Base-by-base conservation (phyloP, 2,797 vertebrate genomes). In the Lacerta bilineata region DNA sequence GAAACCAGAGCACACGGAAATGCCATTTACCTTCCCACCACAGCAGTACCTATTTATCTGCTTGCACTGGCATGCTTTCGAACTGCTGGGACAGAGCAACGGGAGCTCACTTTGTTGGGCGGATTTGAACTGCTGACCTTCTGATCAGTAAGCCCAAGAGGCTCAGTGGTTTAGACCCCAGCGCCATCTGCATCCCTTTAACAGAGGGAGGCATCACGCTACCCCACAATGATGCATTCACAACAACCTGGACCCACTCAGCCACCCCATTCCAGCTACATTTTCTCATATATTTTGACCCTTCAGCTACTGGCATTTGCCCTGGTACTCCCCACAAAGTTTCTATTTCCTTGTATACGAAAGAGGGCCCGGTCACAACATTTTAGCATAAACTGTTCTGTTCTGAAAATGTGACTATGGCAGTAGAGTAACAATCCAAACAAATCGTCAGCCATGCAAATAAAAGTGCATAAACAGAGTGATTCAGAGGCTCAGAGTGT, bases 391-490 rank as follows among this genome's bases (percentile, higher is more conserved):
- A 86, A 8, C 0, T 80, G 75, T 89, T 90, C 46, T 27, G 84
- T 86, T 84, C 1, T 91, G 68, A 50, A 85, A 87, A 5, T 90
- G 85, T 0, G 55, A 76, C n/a, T 25, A 79, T 80, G 4, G 20
- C 25, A 15, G 3, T 74, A 64, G 71, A 75, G n/a, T 61, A 79
- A 78, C 33, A 71, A 71, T 75, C n/a, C 64, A 84, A 83, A 71
- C 18, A 72, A 82, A 36, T 59, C 91, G 90, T 85, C 20, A 74
- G 3, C 71, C 71, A 76, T 50, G 33, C 72, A 90, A 77, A 83
- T 80, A 39, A 71, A 55, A 68, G 25, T 17, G 27, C 68, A 84
- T 93, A 93, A 92, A 87, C 74, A 91, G 84, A 90, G 81, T 46
- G 72, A 89, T 46, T 89, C 84, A 85, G 2, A 50, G 88, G 72